Percentiles rank a stretch among this genome's conserved stretches.
Conservation (phyloP, 2,797 vertebrate species). For the Semaprochilodus insignis region DNA sequence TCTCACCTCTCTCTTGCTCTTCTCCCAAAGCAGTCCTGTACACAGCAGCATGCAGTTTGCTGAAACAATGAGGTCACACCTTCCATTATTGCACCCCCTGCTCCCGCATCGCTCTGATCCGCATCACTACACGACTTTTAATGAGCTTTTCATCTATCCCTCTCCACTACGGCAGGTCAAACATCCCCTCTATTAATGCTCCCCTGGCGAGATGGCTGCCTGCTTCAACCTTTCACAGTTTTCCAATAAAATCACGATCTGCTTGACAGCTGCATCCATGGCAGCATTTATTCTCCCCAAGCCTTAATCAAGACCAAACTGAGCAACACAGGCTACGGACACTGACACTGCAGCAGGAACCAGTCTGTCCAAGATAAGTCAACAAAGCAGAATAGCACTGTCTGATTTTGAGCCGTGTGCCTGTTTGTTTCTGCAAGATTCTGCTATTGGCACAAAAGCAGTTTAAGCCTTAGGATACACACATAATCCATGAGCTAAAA, state of each 20-base stretch:
- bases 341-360: not conserved
- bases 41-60: slow-evolving; percentile 10
- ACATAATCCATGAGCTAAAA: not conserved
- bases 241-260: slow-evolving; percentile 38
- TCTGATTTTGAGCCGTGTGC: not conserved
- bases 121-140: slow-evolving; percentile 13
- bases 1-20: slow-evolving; percentile 61
- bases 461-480: not conserved
- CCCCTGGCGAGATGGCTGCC: slow-evolving; percentile 18
- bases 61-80: slow-evolving; percentile 57
- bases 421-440: not conserved
- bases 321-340: not conserved
- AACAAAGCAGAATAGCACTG: not conserved
- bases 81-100: slow-evolving; percentile 57
- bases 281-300: slow-evolving; percentile 5
- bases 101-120: slow-evolving; percentile 24
- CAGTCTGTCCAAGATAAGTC: slow-evolving; percentile 5
- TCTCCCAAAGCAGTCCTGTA: slow-evolving; percentile 45
- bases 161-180: slow-evolving; percentile 37
- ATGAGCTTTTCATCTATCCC: slow-evolving; percentile 52
- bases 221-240: slow-evolving; percentile 15
- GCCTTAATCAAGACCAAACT: slow-evolving; percentile 15
- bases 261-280: slow-evolving; percentile 26
- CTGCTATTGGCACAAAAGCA: not conserved
- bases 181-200: slow-evolving; percentile 46